Conservation (phyloP, 2,113 vertebrate species). For the Aegithalos caudatus region DNA sequence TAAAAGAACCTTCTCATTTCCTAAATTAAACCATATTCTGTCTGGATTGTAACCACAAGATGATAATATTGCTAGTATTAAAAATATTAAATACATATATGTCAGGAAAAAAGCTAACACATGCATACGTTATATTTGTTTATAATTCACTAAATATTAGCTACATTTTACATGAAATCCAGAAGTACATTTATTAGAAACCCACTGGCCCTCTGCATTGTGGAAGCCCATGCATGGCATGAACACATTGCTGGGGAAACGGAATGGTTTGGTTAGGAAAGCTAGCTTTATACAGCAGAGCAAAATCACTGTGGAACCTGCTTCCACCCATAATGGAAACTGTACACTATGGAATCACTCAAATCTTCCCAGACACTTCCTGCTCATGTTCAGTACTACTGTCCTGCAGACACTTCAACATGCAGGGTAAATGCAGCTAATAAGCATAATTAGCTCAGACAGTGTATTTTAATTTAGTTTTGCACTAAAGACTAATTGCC, state of each 20-base stretch:
- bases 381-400: not conserved
- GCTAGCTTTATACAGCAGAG: conserved; percentile 2
- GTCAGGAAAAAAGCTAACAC: not conserved
- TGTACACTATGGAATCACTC: not conserved
- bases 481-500: conserved; percentile 54
- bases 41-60: not conserved
- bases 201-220: not conserved
- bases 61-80: not conserved
- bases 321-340: not conserved
- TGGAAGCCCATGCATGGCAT: conserved; percentile 28
- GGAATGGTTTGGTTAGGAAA: conserved; percentile 47
- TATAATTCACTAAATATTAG: conserved; percentile 19
- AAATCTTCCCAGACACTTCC: not conserved
- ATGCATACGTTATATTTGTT: conserved; percentile 12
- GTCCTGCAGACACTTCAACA: conserved; percentile 68
- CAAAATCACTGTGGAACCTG: not conserved
- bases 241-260: conserved; percentile 12
- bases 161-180: not conserved
- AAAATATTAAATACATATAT: not conserved
- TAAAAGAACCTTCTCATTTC: not conserved
- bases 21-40: not conserved
- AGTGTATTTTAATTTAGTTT: conserved; percentile 56
- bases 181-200: conserved; percentile 9
- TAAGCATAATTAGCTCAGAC: conserved; percentile 65
- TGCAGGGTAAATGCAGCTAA: conserved; percentile 67